Evolutionary conservation across 2,888 invertebrate species (phyloP), one percentile per base, ranked within the genome.

Genomic region (Hypolimnas misippus): DNA sequence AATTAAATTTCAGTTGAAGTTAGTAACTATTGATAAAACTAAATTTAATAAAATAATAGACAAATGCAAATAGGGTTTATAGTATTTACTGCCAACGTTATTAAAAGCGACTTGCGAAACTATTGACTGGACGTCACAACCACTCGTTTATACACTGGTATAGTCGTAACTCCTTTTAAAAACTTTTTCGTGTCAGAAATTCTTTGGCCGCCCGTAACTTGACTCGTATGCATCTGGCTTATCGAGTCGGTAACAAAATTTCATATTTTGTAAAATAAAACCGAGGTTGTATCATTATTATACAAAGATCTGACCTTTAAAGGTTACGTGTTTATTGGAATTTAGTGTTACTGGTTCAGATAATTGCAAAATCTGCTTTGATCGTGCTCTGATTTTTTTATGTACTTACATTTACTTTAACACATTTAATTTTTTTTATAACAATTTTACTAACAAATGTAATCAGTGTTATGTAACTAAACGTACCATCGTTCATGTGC

Each of bases 251-350:
- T 19, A 42, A 21, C 19, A 5, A 21, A 42, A 33, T 19, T 52
- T 52, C 14, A 55, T 21, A 44, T 21, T 46, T 44, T 44, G 12
- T 44, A 44, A 51, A 56, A 35, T 35, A 31, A 53, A 25, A 25
- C 57, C 16, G n/a, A 7, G 40, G 51, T 60, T 60, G 56, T 60
- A 49, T 65, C 53, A 54, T 62, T 63, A 63, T 68, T 68, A 63
- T 63, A 68, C 65, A 70, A 65, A 55, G 56, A 57, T 49, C n/a
- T 64, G 65, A 67, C 70, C 66, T 72, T 70, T 72, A 72, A 70
- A 72, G 72, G 72, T 72, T 69, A 66, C 42, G 57, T 40, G 63
- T 52, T 67, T 66, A 56, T 66, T 55, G 61, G 49, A 57, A 64
- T 58, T 58, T 25, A 58, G 35, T 61, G 31, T 57, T 58, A 61